These are phyloP conservation scores for Bombycilla garrulus DNA, from an alignment of 2,113 vertebrate genomes.

Conservation along the genomic window DNA sequence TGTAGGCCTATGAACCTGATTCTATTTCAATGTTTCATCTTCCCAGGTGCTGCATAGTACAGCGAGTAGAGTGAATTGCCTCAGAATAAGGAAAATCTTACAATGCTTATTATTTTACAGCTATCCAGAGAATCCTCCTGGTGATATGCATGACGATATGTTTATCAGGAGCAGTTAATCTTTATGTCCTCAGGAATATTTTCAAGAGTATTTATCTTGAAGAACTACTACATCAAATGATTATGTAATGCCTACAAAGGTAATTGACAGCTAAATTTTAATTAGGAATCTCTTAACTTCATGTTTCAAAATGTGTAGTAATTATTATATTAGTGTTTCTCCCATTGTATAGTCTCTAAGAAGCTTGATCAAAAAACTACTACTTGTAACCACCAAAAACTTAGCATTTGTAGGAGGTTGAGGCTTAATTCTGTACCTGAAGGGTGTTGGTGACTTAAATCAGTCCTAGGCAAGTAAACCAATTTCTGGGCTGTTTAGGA, in stretches of 20 bases:
- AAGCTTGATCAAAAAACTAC: background rate
- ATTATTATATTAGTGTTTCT: background rate
- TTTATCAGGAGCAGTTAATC: background rate
- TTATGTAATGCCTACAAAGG: background rate
- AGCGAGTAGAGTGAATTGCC: background rate
- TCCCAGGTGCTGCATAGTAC: background rate
- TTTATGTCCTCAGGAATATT: background rate
- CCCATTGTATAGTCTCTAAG: background rate
- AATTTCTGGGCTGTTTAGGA: background rate
- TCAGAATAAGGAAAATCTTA: background rate
- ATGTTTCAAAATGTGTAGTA: background rate
- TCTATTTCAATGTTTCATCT: background rate
- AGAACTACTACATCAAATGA: background rate
- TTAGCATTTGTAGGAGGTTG: background rate
- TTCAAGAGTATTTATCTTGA: background rate
- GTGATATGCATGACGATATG: background rate
- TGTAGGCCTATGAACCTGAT: accelerated
- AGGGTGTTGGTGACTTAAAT: background rate
- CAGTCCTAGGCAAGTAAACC: background rate
- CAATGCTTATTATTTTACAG: background rate
- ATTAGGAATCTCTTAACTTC: background rate
- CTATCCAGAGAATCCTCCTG: background rate
- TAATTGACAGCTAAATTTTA: background rate
- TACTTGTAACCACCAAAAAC: background rate
- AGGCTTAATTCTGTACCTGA: background rate